Conservation (phyloP, 2,113 vertebrate genomes). For the Orycteropus afer region DNA sequence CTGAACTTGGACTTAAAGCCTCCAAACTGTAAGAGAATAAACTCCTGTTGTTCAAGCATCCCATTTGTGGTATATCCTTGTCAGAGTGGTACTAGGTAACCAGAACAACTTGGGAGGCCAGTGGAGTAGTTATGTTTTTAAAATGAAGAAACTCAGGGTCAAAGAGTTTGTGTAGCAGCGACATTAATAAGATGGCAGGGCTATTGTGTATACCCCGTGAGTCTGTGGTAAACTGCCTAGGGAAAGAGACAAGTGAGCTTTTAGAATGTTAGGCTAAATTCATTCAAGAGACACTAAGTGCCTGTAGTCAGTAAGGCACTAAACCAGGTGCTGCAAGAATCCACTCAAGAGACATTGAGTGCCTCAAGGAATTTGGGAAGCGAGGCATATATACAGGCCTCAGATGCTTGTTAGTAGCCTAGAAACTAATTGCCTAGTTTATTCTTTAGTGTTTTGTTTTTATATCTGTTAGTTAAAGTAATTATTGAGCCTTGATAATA, state of each 20-base stretch:
- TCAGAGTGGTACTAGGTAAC: too few species aligned
- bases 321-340: neutral
- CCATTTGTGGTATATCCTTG: too few species aligned
- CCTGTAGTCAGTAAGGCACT: neutral
- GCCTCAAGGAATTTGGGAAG: neutral
- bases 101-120: neutral
- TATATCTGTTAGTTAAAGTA: neutral
- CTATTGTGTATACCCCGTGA: neutral
- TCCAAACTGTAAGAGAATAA: too few species aligned
- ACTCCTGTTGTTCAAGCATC: too few species aligned
- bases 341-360: neutral
- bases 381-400: neutral
- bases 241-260: neutral
- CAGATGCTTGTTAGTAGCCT: neutral
- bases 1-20: too few species aligned
- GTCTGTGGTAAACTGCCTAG: neutral
- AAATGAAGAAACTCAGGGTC: neutral
- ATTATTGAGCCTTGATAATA: constrained; percentile 22
- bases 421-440: neutral
- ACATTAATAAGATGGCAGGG: neutral
- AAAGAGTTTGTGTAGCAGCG: neutral
- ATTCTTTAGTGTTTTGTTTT: neutral
- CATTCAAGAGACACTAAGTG: neutral
- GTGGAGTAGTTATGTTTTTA: neutral
- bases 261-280: neutral